Evolutionary conservation across 2,797 vertebrate species (phyloP).

Genomic region (Pteronotus mesoamericanus): DNA sequence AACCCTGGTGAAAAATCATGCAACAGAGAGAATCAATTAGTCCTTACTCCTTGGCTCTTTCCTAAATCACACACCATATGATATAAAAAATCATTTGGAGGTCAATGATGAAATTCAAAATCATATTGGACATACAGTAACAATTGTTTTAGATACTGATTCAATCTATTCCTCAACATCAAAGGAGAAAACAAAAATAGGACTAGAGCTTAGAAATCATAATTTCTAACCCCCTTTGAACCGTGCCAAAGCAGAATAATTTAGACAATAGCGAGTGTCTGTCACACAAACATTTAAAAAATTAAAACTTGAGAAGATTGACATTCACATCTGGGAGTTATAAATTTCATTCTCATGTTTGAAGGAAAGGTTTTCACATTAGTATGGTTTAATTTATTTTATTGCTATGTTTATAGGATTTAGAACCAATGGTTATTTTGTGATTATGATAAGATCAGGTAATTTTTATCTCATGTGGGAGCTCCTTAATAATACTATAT

Average conservation of each 20-base stretch:
- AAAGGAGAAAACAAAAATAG: conserved; percentile 10
- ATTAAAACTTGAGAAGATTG: conserved; percentile 31
- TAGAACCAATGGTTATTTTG: conserved; percentile 62
- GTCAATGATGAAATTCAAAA: neutral
- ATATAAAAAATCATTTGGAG: neutral
- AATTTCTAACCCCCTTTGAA: neutral
- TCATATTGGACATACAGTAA: neutral
- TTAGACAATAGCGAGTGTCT: neutral
- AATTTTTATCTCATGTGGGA: conserved; percentile 65
- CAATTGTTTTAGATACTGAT: neutral
- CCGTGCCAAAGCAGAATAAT: neutral
- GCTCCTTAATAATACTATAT: conserved; percentile 50
- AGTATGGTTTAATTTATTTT: conserved; percentile 48
- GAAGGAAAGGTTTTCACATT: conserved; percentile 29
- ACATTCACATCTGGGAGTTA: conserved; percentile 30
- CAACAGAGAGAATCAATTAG: neutral
- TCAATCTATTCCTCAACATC: neutral
- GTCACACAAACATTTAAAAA: conserved; percentile 24
- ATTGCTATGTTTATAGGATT: conserved; percentile 67
- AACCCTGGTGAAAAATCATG: neutral
- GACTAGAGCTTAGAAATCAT: neutral
- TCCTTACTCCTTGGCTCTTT: neutral
- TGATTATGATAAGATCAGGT: conserved; percentile 62
- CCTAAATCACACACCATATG: neutral
- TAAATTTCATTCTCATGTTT: conserved; percentile 26